Conservation (phyloP, 1,140 invertebrate genomes). For the Panulirus ornatus region DNA sequence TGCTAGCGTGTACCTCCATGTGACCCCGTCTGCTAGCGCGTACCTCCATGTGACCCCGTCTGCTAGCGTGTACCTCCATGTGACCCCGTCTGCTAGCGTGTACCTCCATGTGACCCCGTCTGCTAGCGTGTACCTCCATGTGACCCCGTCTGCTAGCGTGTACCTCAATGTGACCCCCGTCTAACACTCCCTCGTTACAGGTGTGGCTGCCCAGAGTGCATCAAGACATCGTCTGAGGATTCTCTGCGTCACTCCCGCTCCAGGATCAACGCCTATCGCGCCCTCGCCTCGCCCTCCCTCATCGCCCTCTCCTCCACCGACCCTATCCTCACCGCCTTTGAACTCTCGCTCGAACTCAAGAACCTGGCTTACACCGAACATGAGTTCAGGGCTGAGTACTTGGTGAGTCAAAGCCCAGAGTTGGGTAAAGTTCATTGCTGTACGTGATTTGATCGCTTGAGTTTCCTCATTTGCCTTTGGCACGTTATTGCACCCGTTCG, state of each 20-base stretch:
- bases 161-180: no score
- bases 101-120: no score
- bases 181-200: slow-evolving; percentile 76
- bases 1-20: no score
- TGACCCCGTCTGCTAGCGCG: no score
- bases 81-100: no score
- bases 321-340: slow-evolving; percentile 90
- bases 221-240: slow-evolving; percentile 84
- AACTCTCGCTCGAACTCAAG: slow-evolving; percentile 89
- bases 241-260: slow-evolving; percentile 92
- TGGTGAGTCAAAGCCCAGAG: slow-evolving; percentile 78
- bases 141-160: no score
- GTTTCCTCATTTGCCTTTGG: no score
- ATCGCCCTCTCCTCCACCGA: slow-evolving; percentile 91
- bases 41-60: no score
- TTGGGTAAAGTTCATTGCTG: no score
- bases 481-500: background rate
- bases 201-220: slow-evolving; percentile 89
- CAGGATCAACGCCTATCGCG: slow-evolving; percentile 94
- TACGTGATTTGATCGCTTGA: no score
- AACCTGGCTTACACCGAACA: slow-evolving; percentile 88
- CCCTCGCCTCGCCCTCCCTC: slow-evolving; percentile 92
- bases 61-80: no score
- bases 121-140: no score
- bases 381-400: slow-evolving; percentile 88